Conservation (phyloP, 2,113 vertebrate species). For the Cavia aperea region DNA sequence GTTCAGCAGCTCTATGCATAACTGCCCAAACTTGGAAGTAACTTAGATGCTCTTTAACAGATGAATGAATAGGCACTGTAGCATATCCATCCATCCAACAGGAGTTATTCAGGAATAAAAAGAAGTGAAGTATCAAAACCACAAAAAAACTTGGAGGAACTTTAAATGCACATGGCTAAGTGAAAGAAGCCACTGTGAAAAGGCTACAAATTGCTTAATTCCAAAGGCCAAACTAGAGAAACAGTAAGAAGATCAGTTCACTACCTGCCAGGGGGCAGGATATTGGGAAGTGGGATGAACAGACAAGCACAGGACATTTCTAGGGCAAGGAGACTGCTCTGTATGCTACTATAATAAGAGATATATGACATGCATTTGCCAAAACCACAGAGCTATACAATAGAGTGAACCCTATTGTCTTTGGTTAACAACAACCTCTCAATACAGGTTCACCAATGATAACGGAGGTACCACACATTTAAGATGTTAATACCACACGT, state of each 20-base stretch:
- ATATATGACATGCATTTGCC: not conserved
- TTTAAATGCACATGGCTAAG: not conserved
- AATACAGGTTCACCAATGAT: not conserved
- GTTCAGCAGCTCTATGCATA: not conserved
- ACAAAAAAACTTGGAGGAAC: not conserved
- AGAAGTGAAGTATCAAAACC: not conserved
- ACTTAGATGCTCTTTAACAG: not conserved
- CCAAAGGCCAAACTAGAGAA: not conserved
- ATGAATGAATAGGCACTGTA: not conserved
- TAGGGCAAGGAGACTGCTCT: not conserved
- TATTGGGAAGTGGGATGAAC: not conserved
- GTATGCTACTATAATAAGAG: not conserved
- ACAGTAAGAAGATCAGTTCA: not conserved
- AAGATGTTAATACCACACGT: not conserved
- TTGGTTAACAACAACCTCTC: not conserved
- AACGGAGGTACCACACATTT: not conserved
- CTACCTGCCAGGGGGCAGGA: not conserved
- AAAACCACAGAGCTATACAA: not conserved
- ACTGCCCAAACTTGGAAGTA: constrained; percentile 7
- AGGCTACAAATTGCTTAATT: not conserved
- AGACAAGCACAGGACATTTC: not conserved
- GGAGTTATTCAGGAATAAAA: not conserved
- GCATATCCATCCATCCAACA: not conserved
- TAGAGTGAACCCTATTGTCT: not conserved
- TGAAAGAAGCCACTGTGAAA: not conserved